Conservation (phyloP, 2,797 vertebrate genomes). For the Merluccius polli region DNA sequence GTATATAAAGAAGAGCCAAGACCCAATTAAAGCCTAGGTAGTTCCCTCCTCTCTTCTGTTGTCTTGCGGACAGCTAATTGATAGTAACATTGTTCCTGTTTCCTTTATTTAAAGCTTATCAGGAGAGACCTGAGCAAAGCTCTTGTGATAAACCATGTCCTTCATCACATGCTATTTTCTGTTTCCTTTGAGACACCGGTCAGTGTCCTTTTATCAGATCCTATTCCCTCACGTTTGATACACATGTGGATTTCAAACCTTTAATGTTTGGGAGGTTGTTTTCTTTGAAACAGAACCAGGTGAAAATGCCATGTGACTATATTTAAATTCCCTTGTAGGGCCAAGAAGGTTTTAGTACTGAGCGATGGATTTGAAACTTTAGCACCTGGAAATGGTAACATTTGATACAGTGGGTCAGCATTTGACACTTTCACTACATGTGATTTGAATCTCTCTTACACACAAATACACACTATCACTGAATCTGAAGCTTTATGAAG, state of each 20-base stretch:
- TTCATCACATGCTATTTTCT: not conserved
- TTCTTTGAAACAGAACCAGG: not conserved
- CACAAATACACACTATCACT: too few species aligned
- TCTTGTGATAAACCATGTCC: not conserved
- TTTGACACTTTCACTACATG: not conserved
- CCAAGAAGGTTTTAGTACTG: not conserved
- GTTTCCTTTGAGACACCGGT: not conserved
- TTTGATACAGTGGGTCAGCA: not conserved
- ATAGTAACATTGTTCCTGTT: not conserved
- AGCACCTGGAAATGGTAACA: not conserved
- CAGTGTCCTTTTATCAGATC: not conserved
- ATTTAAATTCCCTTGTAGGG: not conserved
- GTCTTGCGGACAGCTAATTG: constrained; percentile 23
- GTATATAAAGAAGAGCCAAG: constrained; percentile 28
- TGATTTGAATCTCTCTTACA: not conserved
- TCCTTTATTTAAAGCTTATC: not conserved
- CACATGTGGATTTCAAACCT: not conserved
- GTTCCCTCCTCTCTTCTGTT: constrained; percentile 4
- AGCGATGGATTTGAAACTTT: not conserved
- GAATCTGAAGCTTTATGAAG: not conserved
- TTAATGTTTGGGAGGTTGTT: not conserved
- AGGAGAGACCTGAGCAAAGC: not conserved
- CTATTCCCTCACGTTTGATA: not conserved
- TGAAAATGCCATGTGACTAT: not conserved
- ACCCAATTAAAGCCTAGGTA: constrained; percentile 32